Base-by-base conservation (phyloP, 2,113 vertebrate species). In the Mirza zaza region DNA sequence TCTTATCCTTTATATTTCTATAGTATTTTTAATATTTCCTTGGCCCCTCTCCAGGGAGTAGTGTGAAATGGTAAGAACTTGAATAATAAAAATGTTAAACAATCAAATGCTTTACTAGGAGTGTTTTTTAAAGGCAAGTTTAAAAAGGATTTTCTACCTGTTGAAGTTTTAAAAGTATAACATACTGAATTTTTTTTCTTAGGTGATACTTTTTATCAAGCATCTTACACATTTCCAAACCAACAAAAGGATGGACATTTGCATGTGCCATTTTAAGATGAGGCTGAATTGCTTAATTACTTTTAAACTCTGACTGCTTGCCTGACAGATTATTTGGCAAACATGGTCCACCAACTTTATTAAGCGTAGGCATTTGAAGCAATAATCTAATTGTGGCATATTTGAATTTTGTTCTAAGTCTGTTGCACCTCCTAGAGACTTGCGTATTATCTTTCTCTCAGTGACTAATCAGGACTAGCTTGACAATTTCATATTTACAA, bases 1-100 rank as follows among this genome's bases (percentile, higher is more conserved):
- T 98, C 98, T 98, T 98, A 99, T 98, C 98, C 93, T 98, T 99
- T 98, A 98, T 98, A 98, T 98, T 98, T 98, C 98, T 98, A 85
- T 96, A 96, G 95, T 97, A 97, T 98, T 98, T 98, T 98, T 96
- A 98, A 98, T 98, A 98, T 98, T 98, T 98, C 93, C 91, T 97
- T 97, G 95, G 83, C 14, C 93, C 96, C 81, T 98, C 97, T 98
- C 93, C 80, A 93, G 97, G 98, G 96, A 98, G 87, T 95, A 92
- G 55, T 82, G 45, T 90, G 87, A 98, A 96, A 96, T 95, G 67
- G 90, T 94, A 98, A 95, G 87, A 98, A 97, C 97, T 98, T 97
- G 79, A 98, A 98, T 82, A 97, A 98, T 98, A 92, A 96, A 98
- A 97, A 97, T 84, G 96, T 96, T 90, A 96, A 97, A 98, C 87